Conservation (phyloP, 2,113 vertebrate genomes). For the Zingel zingel region DNA sequence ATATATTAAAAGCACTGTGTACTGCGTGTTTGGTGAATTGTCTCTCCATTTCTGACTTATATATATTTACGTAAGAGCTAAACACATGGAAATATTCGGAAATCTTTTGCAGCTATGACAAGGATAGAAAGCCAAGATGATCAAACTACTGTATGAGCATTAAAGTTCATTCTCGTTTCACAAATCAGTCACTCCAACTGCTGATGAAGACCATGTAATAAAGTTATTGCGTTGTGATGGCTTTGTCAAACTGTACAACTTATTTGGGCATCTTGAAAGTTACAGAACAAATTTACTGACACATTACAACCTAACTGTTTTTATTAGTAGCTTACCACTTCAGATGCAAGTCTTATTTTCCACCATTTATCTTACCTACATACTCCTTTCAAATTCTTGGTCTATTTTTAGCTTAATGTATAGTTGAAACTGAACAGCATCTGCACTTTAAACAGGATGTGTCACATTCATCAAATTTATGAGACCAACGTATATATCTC, state of each 20-base stretch:
- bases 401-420: constrained; percentile 19
- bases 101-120: not conserved
- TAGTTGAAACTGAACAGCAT: not conserved
- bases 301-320: not conserved
- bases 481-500: constrained; percentile 1
- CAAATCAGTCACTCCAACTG: not conserved
- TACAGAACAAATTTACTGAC: not conserved
- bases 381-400: not conserved
- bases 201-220: not conserved
- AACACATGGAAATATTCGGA: not conserved
- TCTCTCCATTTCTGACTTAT: not conserved
- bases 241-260: not conserved
- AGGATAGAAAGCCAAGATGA: not conserved
- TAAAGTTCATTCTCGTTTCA: not conserved
- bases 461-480: constrained; percentile 49
- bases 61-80: not conserved
- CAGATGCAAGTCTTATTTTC: not conserved
- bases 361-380: not conserved
- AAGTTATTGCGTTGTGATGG: not conserved
- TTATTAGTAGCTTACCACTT: not conserved
- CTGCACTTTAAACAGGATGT: constrained; percentile 47
- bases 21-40: not conserved
- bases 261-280: not conserved
- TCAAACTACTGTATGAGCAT: not conserved
- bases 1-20: not conserved